A percentile compares a stretch with the other conserved stretches of the same genome.
Conservation (phyloP, 2,797 vertebrate species). For the Glyptemys insculpta region DNA sequence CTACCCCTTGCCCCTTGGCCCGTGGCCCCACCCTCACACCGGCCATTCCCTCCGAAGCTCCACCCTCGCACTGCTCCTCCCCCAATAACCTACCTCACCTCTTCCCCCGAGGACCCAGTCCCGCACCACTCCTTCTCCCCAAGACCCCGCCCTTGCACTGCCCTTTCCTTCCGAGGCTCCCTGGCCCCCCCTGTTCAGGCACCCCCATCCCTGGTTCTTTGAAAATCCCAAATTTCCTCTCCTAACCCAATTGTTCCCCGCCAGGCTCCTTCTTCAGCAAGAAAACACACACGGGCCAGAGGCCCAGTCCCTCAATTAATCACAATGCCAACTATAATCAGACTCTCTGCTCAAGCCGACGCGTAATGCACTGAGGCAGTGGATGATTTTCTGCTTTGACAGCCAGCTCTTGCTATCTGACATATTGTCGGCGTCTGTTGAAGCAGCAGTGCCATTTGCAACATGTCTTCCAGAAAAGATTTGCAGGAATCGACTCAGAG, state of each 20-base stretch:
- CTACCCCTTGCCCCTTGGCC: no score
- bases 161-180: not conserved
- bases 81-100: no score
- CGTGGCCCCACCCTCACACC: no score
- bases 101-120: no score
- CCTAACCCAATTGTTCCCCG: not conserved
- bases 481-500: not conserved
- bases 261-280: not conserved
- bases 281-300: not conserved
- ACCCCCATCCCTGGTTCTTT: not conserved
- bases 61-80: no score
- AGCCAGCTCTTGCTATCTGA: not conserved
- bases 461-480: not conserved
- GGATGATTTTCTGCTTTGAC: not conserved
- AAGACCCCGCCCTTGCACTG: not conserved
- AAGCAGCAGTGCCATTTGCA: not conserved
- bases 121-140: no score
- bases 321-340: not conserved
- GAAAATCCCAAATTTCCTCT: not conserved
- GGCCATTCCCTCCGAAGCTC: no score
- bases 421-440: rapidly evolving
- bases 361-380: not conserved
- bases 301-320: not conserved
- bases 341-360: not conserved
- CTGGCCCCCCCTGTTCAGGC: no score